Evolutionary conservation across 1,140 invertebrate species (phyloP), one percentile per base, ranked within the genome.

Genomic region (Vanessa atalanta): DNA sequence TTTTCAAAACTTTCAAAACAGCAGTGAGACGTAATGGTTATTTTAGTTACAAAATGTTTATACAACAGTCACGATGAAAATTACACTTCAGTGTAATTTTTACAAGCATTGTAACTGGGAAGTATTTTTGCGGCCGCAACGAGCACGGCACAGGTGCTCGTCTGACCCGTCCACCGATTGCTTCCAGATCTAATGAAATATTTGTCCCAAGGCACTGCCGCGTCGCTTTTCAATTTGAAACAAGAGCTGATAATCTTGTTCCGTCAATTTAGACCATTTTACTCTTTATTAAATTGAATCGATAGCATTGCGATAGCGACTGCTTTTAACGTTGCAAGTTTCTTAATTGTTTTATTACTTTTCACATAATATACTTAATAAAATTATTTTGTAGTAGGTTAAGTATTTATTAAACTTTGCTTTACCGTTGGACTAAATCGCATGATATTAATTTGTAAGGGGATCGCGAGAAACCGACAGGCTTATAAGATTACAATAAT

Each of bases 401-500:
- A 61, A 61, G 16, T 15, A 13, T 13, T 26, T 57, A 31, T 57
- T 37, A 61, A 37, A 43, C 13, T 14, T 61, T 37, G 43, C 13
- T 47, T 61, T 48, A 14, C 15, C 23, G 15, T 57, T 47, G 37
- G 47, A 14, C 48, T 48, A 16, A 65, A 23, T 57, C 50, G 16
- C 37, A 70, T 48, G 31, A 89, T 90, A 90, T 90, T 88, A 92
- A 87, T 89, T 89, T 85, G 77, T 68, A 78, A 63, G 75, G 80
- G 84, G 84, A 84, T 86, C 81, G 79, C 82, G 82, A 82, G 79
- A 83, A 79, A 89, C 86, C 85, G 85, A 91, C 86, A 88, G 86
- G 88, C 89, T 89, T 90, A 88, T 90, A 89, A 90, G 87, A 91
- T 92, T 92, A 91, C 88, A 90, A 91, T 92, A 92, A 92, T 91